Percentiles rank a stretch among this genome's conserved stretches.
These are phyloP conservation scores for Eristalis pertinax DNA, from an alignment of 2,888 invertebrate species.

Conservation along the genomic window DNA sequence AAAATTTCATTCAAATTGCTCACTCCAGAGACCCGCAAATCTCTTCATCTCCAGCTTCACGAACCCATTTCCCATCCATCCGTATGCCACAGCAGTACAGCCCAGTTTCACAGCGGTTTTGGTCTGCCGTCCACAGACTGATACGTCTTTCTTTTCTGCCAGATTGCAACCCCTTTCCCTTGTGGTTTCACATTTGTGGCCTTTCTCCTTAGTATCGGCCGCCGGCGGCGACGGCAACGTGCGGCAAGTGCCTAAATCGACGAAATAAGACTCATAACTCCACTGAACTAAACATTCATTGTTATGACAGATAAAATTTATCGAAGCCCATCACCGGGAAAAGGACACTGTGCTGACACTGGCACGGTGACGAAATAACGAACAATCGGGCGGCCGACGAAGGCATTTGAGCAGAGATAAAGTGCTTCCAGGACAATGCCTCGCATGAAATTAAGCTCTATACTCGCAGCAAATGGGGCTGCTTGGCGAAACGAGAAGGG, in stretches of 20 bases:
- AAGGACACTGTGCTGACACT: conserved; percentile 1
- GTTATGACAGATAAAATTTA: conserved; percentile 59
- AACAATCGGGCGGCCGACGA: background rate
- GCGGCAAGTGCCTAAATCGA: conserved; percentile 10
- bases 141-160: background rate
- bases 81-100: background rate
- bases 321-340: conserved; percentile 36
- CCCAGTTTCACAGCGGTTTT: background rate
- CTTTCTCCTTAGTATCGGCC: background rate
- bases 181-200: conserved; percentile 14
- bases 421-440: conserved; percentile 48
- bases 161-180: background rate
- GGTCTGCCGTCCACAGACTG: background rate
- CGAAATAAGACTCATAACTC: conserved; percentile 44
- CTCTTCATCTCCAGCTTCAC: background rate
- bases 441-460: conserved; percentile 39
- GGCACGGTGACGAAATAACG: background rate
- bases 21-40: background rate
- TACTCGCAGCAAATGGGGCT: conserved; percentile 16
- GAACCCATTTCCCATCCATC: background rate
- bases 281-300: conserved; percentile 56
- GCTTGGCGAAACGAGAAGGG: background rate
- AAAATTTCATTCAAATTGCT: background rate
- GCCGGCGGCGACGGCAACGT: background rate
- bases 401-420: conserved; percentile 27